Evolutionary conservation across 2,797 vertebrate species (phyloP), one percentile per base, ranked within the genome.

Genomic region (Eulemur coronatus): DNA sequence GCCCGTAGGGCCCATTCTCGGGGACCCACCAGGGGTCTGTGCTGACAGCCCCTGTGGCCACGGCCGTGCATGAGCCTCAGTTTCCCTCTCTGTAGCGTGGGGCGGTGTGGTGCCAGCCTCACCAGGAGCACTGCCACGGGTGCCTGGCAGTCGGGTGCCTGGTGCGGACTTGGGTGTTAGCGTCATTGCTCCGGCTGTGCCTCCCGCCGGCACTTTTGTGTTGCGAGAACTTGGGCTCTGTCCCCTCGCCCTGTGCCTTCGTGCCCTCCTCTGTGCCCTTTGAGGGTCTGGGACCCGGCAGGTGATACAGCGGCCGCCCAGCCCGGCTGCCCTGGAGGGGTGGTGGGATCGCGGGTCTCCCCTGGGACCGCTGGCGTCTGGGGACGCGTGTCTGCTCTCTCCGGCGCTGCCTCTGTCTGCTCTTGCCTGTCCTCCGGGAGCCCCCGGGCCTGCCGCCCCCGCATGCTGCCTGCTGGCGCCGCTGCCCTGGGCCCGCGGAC

Each of bases 261-360:
- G 14, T n/a, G 33, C 73, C 11, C 1, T 75, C 2, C 80, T 30
- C 14, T 1, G 2, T 11, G 1, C 33, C 17, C 26, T 33, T 22
- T 17, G 55, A n/a, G 15, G 7, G 17, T 26, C 41, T 26, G 7
- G 15, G 52, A 9, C 22, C 59, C 22, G 5, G 41, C 1, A 41
- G 28, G 28, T 30, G 91, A 5, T 2, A 1, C 2, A 3, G 1
- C 0, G 0, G 4, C 52, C 2, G 24, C 46, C 14, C 7, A 4
- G 43, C 11, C 26, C 0, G 2, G 38, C 35, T 24, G 38, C 57
- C 55, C n/a, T 30, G 38, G 52, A 48, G 61, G 28, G 63, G 38
- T 7, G 0, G 18, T 10, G 7, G 82, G 65, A 1, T 38, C 1
- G 5, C 41, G 70, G 88, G 33, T 20, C 28, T 52, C 12, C 26